Conservation (phyloP, 1,140 invertebrate genomes). For the Pectinophora gossypiella region DNA sequence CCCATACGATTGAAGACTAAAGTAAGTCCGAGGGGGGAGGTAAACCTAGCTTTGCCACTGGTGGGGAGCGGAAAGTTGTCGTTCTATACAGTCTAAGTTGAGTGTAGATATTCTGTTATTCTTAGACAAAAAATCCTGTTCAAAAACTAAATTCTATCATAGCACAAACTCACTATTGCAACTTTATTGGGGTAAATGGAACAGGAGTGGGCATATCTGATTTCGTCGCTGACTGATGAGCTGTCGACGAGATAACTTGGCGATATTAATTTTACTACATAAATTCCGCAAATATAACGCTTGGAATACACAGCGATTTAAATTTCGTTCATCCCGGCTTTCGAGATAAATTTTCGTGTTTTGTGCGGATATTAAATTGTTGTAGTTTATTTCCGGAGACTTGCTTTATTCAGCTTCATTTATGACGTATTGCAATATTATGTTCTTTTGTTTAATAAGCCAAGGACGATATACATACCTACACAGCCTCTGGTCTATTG, state of each 20-base stretch:
- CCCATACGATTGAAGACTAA: neutral
- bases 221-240: constrained; percentile 19
- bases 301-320: neutral
- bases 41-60: neutral
- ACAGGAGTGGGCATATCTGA: constrained; percentile 19
- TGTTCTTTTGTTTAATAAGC: constrained; percentile 20
- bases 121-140: neutral
- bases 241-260: constrained; percentile 5
- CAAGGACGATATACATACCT: too few species aligned
- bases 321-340: neutral
- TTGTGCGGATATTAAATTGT: constrained; percentile 21
- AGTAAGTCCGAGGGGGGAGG: neutral
- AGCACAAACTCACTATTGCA: neutral
- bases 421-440: too few species aligned
- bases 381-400: neutral
- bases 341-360: constrained; percentile 27
- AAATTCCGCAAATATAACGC: constrained; percentile 11
- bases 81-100: neutral
- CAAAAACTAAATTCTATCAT: neutral
- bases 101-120: too few species aligned
- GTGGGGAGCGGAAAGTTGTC: neutral
- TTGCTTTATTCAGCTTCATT: constrained; percentile 1
- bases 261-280: constrained; percentile 18
- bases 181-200: constrained; percentile 8
- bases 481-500: too few species aligned